A percentile compares a stretch with the other conserved stretches of the same genome.
These are phyloP conservation scores for Margarornis squamiger DNA, from an alignment of 2,797 vertebrate genomes.

Conservation along the genomic window DNA sequence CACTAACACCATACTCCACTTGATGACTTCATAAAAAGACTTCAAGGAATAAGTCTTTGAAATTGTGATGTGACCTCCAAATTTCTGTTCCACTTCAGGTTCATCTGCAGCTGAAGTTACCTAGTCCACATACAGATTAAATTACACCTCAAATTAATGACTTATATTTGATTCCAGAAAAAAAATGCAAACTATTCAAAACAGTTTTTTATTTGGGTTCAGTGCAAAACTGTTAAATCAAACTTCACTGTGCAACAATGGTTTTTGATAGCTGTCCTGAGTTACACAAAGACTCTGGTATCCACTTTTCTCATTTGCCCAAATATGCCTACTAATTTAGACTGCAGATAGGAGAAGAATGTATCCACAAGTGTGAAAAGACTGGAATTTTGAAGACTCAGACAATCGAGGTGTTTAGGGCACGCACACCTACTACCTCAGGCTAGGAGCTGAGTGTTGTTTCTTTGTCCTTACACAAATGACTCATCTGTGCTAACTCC, in stretches of 20 bases:
- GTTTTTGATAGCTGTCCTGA: background rate
- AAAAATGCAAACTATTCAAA: background rate
- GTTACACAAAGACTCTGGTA: too few species aligned
- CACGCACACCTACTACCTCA: too few species aligned
- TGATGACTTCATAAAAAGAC: background rate
- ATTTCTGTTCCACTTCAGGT: background rate
- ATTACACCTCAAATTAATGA: background rate
- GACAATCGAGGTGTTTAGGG: too few species aligned
- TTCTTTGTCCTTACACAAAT: too few species aligned
- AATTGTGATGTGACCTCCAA: background rate
- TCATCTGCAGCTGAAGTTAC: background rate
- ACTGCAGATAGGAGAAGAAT: too few species aligned
- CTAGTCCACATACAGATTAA: background rate
- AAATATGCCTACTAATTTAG: too few species aligned
- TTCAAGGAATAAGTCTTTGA: background rate
- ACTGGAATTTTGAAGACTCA: too few species aligned
- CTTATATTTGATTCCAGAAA: background rate
- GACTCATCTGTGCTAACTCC: too few species aligned
- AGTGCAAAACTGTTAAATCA: background rate
- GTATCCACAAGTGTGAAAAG: too few species aligned
- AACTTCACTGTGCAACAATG: background rate
- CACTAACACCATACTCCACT: background rate
- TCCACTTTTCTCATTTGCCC: too few species aligned
- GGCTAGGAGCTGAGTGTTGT: too few species aligned
- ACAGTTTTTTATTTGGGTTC: background rate